phyloP scores from a whole-genome alignment of 2,888 invertebrate species.

The Megamerina dolium region DNA sequence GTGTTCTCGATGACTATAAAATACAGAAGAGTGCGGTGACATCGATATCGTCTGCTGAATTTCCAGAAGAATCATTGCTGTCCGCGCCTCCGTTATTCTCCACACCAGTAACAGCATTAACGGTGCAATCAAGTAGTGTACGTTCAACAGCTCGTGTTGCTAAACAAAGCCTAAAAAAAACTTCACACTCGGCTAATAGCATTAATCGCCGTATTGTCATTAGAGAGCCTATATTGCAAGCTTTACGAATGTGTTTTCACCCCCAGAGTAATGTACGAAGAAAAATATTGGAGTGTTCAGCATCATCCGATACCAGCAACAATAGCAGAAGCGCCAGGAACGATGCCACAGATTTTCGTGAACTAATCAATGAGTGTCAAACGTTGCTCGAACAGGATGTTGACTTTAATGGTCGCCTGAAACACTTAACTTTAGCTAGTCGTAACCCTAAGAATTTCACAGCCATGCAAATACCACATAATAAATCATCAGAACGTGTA shows the following conservation, averaged over 20 bases:
- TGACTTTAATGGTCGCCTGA: conserved; percentile 24
- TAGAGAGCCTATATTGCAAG: neutral
- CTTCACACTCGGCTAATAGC: conserved; percentile 5
- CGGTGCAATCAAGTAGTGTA: conserved; percentile 23
- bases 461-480: conserved; percentile 24
- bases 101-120: conserved; percentile 1
- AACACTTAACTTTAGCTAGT: conserved; percentile 20
- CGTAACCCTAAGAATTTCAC: conserved; percentile 27
- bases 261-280: conserved; percentile 9
- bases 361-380: conserved; percentile 39
- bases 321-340: conserved; percentile 9
- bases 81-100: conserved; percentile 23
- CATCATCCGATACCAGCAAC: neutral
- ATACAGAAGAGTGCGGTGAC: conserved; percentile 12
- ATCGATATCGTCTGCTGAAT: conserved; percentile 2
- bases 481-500: conserved; percentile 14
- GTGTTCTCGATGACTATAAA: conserved; percentile 35
- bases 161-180: conserved; percentile 13
- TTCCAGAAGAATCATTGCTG: conserved; percentile 10
- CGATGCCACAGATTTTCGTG: conserved; percentile 33
- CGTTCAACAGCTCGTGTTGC: conserved; percentile 33
- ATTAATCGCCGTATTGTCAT: conserved; percentile 7
- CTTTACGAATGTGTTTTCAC: conserved; percentile 10
- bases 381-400: conserved; percentile 30
- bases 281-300: neutral